Conservation (phyloP, 2,113 vertebrate species). For the Gymnocephalus cernua region DNA sequence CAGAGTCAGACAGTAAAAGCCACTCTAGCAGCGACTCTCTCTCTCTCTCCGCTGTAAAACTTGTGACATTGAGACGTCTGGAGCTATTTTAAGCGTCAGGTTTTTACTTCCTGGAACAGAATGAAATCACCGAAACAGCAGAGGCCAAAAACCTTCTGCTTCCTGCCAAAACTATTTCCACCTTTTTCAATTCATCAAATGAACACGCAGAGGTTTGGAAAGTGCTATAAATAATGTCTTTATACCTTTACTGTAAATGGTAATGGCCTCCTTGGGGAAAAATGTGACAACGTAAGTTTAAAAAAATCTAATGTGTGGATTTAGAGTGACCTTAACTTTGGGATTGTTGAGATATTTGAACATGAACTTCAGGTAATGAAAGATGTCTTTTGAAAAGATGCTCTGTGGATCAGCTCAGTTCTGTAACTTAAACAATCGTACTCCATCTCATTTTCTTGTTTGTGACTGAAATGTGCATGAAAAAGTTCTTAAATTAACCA, state of each 20-base stretch:
- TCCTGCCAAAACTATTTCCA: constrained; percentile 53
- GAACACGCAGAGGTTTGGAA: neutral
- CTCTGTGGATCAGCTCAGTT: neutral
- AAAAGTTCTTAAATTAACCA: no score
- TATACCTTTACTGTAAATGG: neutral
- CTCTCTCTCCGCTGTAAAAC: constrained; percentile 33
- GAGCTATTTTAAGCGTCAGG: constrained; percentile 51
- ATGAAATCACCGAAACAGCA: constrained; percentile 32
- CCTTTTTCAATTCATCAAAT: constrained; percentile 49
- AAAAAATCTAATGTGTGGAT: no score
- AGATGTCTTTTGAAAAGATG: neutral
- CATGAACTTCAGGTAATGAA: neutral
- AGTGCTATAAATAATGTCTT: neutral
- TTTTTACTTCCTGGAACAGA: constrained; percentile 64
- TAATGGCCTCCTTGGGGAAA: no score
- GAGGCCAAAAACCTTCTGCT: constrained; percentile 31
- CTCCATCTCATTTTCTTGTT: no score
- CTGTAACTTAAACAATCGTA: neutral
- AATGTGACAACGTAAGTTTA: neutral
- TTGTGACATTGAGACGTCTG: constrained; percentile 69
- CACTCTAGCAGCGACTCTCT: constrained; percentile 37
- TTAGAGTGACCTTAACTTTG: no score
- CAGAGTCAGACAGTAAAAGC: constrained; percentile 16
- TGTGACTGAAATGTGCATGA: no score
- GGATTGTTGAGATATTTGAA: neutral